Base-by-base conservation (phyloP, 2,113 vertebrate species). In the Vanacampus margaritifer region DNA sequence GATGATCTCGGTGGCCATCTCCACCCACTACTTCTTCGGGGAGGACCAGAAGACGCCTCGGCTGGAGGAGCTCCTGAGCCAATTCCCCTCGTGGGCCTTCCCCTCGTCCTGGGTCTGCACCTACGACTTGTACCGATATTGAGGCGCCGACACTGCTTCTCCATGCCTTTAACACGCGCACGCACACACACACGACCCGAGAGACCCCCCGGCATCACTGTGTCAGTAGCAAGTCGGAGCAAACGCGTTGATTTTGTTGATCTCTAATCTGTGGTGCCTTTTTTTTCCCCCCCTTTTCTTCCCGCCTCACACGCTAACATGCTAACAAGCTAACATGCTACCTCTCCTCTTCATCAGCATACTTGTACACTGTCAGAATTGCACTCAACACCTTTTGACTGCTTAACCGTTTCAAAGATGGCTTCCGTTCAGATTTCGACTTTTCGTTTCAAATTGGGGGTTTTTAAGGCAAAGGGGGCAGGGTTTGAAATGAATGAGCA, bases 81-180 rank as follows among this genome's bases (percentile, higher is more conserved):
- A 84, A 73, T 92, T 99, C 70, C 97, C 97, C 54, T 76, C 87
- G 1, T 99, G 97, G 97, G 87, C 91, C 0, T 96, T 97, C 74
- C 91, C 93, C 26, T 97, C 95, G 1, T 92, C 91, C 28, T 99
- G 97, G 97, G 94, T 95, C 90, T 96, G 94, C 84, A 96, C 95
- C 35, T 99, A 98, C 0, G 88, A 93, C 79, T 92, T 96, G 84
- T 98, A 90, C 84, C 79, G 84, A 70, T 92, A 92, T 91, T 92
- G 86, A 92, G 67, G 70, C 35, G 17, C 66, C 11, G 26, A 48
- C 45, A 4, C 65, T 78, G 66, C 46, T 76, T 71, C 72, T 74
- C 45, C 69, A 65, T 48, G 71, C 79, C 74, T 84, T 77, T 72
- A 59, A 68, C 61, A 37, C 67, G 26, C 36, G 43, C 59, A 48